These are phyloP conservation scores for Scaptomyza tumidula DNA, from an alignment of 2,888 invertebrate species.

Conservation along the genomic window DNA sequence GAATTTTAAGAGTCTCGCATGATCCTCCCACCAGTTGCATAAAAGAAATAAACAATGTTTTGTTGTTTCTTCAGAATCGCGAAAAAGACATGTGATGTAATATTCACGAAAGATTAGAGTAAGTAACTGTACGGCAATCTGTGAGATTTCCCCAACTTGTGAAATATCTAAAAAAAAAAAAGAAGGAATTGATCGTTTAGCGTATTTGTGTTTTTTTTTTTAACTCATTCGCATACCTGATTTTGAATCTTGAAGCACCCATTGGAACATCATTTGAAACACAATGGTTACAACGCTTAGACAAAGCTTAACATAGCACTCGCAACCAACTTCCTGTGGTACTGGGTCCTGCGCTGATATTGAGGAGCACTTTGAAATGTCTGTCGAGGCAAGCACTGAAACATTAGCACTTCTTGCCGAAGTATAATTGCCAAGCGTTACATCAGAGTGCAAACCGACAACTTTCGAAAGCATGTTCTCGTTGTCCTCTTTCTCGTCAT, in stretches of 20 bases:
- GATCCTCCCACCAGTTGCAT: slow-evolving; percentile 80
- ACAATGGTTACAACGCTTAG: slow-evolving; percentile 80
- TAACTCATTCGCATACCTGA: slow-evolving; percentile 42
- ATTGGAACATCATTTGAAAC: slow-evolving; percentile 81
- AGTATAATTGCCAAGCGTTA: slow-evolving; percentile 2
- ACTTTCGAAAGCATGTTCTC: slow-evolving; percentile 19
- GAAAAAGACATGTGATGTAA: slow-evolving; percentile 79
- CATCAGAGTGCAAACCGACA: slow-evolving; percentile 3
- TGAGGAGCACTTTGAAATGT: slow-evolving; percentile 10
- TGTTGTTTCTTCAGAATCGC: slow-evolving; percentile 81
- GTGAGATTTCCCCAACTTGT: slow-evolving; percentile 76
- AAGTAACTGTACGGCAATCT: slow-evolving; percentile 76
- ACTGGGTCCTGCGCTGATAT: neutral
- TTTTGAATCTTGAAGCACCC: slow-evolving; percentile 61
- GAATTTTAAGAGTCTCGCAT: slow-evolving; percentile 66
- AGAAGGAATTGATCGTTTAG: neutral
- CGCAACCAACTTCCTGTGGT: slow-evolving; percentile 54
- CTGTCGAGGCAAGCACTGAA: slow-evolving; percentile 4
- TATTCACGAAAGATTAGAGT: slow-evolving; percentile 81
- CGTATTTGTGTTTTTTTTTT: neutral
- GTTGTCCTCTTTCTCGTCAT: slow-evolving; percentile 68
- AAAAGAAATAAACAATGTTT: slow-evolving; percentile 80
- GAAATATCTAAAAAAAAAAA: slow-evolving; percentile 57
- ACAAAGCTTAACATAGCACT: slow-evolving; percentile 82
- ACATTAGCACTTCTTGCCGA: neutral